Percentiles rank a stretch among this genome's conserved stretches.
Evolutionary conservation across 2,797 vertebrate genomes (phyloP).

Genomic region (Botia kubotai): DNA sequence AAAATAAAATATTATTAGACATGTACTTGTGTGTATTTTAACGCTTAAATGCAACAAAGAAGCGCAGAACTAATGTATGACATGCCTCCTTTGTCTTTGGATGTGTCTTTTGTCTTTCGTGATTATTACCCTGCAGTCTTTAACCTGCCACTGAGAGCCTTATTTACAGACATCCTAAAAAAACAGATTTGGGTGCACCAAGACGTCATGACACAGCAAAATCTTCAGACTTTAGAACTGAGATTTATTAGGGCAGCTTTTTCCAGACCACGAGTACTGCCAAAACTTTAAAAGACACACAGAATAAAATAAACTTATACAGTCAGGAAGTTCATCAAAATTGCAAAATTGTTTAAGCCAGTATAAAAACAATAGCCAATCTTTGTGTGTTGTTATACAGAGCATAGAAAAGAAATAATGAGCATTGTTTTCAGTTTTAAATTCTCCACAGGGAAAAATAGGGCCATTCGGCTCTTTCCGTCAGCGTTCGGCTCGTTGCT

Average conservation of each 20-base stretch:
- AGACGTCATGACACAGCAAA: slow-evolving; percentile 6
- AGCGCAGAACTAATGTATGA: neutral
- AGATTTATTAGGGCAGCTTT: neutral
- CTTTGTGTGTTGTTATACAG: too few relatives aligned
- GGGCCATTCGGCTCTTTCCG: slow-evolving; percentile 47
- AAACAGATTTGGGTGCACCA: neutral
- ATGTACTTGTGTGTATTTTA: too few relatives aligned
- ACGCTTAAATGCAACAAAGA: too few relatives aligned
- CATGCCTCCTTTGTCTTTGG: too few relatives aligned
- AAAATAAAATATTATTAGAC: too few relatives aligned
- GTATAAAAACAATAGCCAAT: too few relatives aligned
- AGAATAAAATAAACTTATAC: neutral
- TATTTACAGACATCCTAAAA: neutral
- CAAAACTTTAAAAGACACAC: neutral
- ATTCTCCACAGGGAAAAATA: neutral
- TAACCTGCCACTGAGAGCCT: neutral
- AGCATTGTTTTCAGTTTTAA: neutral
- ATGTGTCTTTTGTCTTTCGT: too few relatives aligned
- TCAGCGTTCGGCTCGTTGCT: slow-evolving; percentile 55
- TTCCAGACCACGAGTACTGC: slow-evolving; percentile 16
- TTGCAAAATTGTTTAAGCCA: neutral
- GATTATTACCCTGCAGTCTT: neutral
- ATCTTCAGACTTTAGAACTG: neutral
- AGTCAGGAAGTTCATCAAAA: neutral
- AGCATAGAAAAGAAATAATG: neutral